phyloP scores from a whole-genome alignment of 2,113 vertebrate genomes.

The Vireo altiloquus region DNA sequence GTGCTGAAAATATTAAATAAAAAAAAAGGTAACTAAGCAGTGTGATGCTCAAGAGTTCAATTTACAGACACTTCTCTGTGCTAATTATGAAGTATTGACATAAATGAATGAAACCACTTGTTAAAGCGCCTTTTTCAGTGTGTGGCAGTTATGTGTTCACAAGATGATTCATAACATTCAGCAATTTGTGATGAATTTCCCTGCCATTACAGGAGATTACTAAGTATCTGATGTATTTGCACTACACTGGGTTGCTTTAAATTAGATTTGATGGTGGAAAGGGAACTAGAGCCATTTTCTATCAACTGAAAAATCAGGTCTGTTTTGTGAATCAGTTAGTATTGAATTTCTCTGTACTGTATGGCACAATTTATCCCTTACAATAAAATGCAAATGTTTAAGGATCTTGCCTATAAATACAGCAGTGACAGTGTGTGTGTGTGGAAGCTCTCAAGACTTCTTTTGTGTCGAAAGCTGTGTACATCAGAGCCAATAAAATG shows the following conservation, averaged over 20 bases:
- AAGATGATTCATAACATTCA: conserved; percentile 48
- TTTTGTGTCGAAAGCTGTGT: background rate
- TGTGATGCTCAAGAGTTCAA: conserved; percentile 46
- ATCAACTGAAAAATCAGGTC: conserved; percentile 13
- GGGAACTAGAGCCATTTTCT: background rate
- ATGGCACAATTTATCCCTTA: background rate
- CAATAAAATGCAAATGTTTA: conserved; percentile 25
- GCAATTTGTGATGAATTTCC: conserved; percentile 43
- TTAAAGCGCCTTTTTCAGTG: conserved; percentile 14
- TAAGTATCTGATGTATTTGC: conserved; percentile 25
- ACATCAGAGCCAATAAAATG: background rate
- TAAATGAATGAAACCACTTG: conserved; percentile 60
- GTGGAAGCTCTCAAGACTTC: background rate
- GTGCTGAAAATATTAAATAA: conserved; percentile 23
- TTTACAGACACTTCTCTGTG: conserved; percentile 49
- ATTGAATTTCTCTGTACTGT: background rate
- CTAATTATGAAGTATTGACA: conserved; percentile 67
- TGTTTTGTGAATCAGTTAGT: background rate
- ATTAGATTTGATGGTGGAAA: conserved; percentile 44
- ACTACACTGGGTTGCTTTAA: background rate
- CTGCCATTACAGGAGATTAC: conserved; percentile 35
- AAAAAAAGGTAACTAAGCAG: conserved; percentile 28
- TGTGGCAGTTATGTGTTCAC: conserved; percentile 34
- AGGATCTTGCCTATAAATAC: background rate
- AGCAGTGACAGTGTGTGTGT: background rate